Evolutionary conservation across 2,888 invertebrate species (phyloP), one percentile per base, ranked within the genome.

Genomic region (Notocelia uddmanniana): DNA sequence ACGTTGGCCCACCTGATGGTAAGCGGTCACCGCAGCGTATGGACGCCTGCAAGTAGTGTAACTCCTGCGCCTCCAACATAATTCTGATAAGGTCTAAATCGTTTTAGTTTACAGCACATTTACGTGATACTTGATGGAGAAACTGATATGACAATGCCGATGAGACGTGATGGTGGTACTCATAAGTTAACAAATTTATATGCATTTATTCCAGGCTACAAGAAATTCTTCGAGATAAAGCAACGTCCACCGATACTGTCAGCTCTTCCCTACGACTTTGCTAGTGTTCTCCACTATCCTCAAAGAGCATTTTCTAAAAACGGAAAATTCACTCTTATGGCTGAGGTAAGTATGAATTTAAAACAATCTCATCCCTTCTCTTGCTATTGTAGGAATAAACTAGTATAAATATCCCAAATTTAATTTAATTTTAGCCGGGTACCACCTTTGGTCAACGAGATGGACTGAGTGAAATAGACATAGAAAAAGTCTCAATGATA

Each of bases 221-320:
- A 94, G 80, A 94, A 94, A 74, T 97, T 96, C 85, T 97, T 97
- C 80, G 94, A 96, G 66, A 66, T 80, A 0, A 80, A 81, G 6
- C 57, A 76, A 1, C 76, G 78, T 0, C 82, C 85, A 15, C 72
- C 55, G 26, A 41, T 55, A 10, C 18, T 71, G 9, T 34, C 66
- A 41, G 21, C 21, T 21, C 77, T 93, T 2, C 87, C 89, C 0
- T 97, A 97, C 80, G 97, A 97, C 84, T 97, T 96, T 81, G 91
- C 94, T 10, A 97, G 97, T 76, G 96, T 97, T 0, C 95, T 97
- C 93, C 97, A 97, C 84, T 97, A 97, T 82, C 97, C 97, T 0
- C 88, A 94, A 0, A 94, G 95, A 69, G 97, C 97, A 0, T 97
- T 97, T 87, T 96, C 97, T 18, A 94, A 84, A 73, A 97, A 97